These are phyloP conservation scores for Chiloscyllium punctatum DNA, from an alignment of 2,797 vertebrate species.

Conservation along the genomic window DNA sequence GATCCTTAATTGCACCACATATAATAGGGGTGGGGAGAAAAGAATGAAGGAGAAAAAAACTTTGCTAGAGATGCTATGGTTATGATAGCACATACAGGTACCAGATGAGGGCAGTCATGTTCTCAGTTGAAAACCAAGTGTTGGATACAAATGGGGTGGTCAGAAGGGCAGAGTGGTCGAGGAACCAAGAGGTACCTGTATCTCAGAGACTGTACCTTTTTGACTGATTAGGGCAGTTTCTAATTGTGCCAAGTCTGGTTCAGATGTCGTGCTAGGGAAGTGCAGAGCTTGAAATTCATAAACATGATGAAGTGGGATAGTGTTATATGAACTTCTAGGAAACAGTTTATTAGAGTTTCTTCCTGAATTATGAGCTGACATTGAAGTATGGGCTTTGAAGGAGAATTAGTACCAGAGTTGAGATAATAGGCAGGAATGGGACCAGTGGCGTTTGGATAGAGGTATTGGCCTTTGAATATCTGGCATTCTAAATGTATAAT, in stretches of 20 bases:
- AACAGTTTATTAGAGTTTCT: too few relatives aligned
- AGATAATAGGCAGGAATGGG: too few relatives aligned
- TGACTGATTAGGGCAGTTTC: not conserved
- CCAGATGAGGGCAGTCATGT: not conserved
- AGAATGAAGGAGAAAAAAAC: not conserved
- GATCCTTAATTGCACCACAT: not conserved
- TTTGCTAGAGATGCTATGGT: not conserved
- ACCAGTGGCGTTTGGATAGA: too few relatives aligned
- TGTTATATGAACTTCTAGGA: too few relatives aligned
- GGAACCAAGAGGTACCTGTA: not conserved
- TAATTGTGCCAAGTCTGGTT: not conserved
- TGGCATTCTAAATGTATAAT: too few relatives aligned
- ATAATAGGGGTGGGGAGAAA: not conserved
- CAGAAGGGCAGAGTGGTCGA: not conserved
- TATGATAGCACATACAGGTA: not conserved
- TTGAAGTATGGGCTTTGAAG: too few relatives aligned
- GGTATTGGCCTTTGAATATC: too few relatives aligned
- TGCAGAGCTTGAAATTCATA: too few relatives aligned
- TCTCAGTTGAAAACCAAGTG: too few relatives aligned
- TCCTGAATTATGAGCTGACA: too few relatives aligned
- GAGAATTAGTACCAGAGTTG: too few relatives aligned
- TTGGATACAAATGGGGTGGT: not conserved
- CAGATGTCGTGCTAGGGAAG: not conserved
- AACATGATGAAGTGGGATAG: too few relatives aligned
- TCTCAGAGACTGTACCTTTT: not conserved